Evolutionary conservation across 1,140 invertebrate species (phyloP), one percentile per base, ranked within the genome.

Genomic region (Ceratina australensis): DNA sequence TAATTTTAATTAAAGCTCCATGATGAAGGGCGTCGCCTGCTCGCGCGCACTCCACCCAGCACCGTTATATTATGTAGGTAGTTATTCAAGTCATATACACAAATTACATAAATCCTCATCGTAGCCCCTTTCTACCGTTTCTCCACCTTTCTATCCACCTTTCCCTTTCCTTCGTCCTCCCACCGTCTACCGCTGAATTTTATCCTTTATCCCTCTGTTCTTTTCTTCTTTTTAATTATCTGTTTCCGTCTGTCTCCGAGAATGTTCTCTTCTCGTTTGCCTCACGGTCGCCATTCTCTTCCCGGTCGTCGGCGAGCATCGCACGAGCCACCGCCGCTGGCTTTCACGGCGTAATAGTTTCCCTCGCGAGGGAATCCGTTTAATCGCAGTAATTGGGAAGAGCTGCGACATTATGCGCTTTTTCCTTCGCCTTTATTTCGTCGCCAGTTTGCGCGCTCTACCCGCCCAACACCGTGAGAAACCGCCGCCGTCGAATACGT

Each of bases 1-100:
- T 91, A 91, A 92, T 91, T 92, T 92, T 92, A 92, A 92, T 92
- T 91, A 91, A 91, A 92, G 85, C 87, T 83, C 81, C 86, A 86
- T 81, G 87, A 87, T 85, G 87, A 82, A 89, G 84, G 84, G 89
- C 89, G 86, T 89, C 86, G 86, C 85, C 85, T 81, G 82, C 87
- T 88, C 81, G 77, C 75, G 57, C 60, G 68, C 61, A 63, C 79
- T 84, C 66, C 68, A 84, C 56, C 75, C 74, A 79, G 28, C 79
- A 54, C 54, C 66, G 74, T 74, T 88, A 87, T 89, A 90, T 91
- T 90, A 88, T 87, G 84, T 86, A 88, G 86, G 81, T 84, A 90
- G 87, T 90, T 89, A 92, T 91, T 90, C 89, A 90, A 90, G 84
- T 89, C 82, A 84, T 90, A 89, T 86, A 89, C 87, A 88, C 82